Conservation (phyloP, 2,113 vertebrate genomes). For the Cryptomyrus ogoouensis region DNA sequence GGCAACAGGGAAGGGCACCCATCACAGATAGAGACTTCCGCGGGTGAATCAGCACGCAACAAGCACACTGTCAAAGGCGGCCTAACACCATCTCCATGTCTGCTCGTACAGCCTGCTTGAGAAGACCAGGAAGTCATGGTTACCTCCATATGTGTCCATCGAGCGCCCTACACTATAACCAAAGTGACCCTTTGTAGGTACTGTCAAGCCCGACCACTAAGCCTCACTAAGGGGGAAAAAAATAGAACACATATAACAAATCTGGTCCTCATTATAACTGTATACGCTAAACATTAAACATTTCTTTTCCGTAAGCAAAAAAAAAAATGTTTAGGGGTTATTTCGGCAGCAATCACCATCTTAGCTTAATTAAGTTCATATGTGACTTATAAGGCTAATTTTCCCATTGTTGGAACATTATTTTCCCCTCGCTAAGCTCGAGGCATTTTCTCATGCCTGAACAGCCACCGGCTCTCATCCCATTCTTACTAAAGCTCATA, state of each 20-base stretch:
- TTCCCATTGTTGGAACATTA: not conserved
- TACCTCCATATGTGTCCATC: not conserved
- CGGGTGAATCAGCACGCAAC: not conserved
- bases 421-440: conserved; percentile 3
- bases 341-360: conserved; percentile 12
- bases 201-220: not conserved
- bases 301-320: conserved; percentile 12
- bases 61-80: not conserved
- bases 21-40: not conserved
- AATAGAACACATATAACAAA: not conserved
- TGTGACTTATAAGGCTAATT: conserved; percentile 11
- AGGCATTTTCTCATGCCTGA: not conserved
- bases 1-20: not conserved
- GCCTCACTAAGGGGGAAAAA: not conserved
- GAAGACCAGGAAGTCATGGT: not conserved
- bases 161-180: not conserved
- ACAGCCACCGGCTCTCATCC: not conserved
- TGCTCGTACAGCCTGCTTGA: not conserved
- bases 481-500: not conserved
- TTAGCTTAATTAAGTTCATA: conserved; percentile 24
- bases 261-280: conserved; percentile 26
- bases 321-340: conserved; percentile 17
- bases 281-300: conserved; percentile 13
- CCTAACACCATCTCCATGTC: not conserved
- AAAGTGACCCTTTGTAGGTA: not conserved